Percentiles rank a stretch among this genome's conserved stretches.
Conservation (phyloP, 2,113 vertebrate genomes). For the Formicarius rufipectus region DNA sequence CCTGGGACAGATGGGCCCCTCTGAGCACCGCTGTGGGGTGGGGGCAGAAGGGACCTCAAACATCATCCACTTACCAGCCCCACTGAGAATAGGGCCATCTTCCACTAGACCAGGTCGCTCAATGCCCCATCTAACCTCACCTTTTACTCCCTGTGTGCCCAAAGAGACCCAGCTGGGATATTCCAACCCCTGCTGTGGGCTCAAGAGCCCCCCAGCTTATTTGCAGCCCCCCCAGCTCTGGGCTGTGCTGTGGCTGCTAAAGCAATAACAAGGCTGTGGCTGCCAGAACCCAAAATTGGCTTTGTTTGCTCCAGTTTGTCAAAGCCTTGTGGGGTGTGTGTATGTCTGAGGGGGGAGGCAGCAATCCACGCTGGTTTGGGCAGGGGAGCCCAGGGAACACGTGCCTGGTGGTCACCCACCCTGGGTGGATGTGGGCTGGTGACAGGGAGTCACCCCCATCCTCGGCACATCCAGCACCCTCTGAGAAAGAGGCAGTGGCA, state of each 20-base stretch:
- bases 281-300: not conserved
- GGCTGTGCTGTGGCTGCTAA: not conserved
- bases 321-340: not conserved
- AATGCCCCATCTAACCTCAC: not conserved
- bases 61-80: not conserved
- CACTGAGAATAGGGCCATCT: not conserved
- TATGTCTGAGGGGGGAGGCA: not conserved
- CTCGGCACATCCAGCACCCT: rapidly evolving
- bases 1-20: not conserved
- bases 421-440: rapidly evolving
- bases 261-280: not conserved
- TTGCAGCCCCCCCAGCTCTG: not conserved
- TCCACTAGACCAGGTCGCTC: not conserved
- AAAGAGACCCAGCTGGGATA: not conserved
- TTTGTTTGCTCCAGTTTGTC: not conserved
- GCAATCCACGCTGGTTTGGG: not conserved
- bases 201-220: not conserved
- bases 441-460: not conserved
- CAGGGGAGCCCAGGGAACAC: rapidly evolving
- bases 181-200: not conserved
- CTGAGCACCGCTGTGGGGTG: too few species aligned
- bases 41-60: not conserved
- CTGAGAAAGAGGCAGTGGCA: not conserved
- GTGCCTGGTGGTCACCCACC: too few species aligned
- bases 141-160: not conserved